phyloP scores from a whole-genome alignment of 1,140 invertebrate genomes.

The Meloidogyne exigua region DNA sequence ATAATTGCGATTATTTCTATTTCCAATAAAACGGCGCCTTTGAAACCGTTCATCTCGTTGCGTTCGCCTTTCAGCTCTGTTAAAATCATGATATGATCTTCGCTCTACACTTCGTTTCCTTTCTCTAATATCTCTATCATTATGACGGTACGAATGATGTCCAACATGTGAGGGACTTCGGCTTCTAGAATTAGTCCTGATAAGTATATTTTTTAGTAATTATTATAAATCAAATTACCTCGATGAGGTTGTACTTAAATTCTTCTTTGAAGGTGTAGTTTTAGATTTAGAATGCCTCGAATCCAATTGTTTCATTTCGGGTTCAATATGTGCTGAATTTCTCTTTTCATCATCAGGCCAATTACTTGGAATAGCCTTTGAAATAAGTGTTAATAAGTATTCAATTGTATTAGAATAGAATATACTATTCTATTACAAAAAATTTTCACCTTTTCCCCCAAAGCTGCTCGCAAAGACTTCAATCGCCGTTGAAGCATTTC shows the following conservation, averaged over 20 bases:
- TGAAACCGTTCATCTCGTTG: neutral
- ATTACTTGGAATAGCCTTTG: neutral
- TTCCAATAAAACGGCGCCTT: neutral
- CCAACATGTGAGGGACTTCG: neutral
- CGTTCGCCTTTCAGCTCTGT: constrained; percentile 3
- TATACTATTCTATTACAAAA: neutral
- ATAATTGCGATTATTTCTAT: neutral
- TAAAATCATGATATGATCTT: neutral
- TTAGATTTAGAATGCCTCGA: neutral
- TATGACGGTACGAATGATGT: neutral
- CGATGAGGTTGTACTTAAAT: neutral
- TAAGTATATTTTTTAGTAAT: neutral
- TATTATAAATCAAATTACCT: neutral
- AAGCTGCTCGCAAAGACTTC: neutral
- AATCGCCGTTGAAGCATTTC: neutral
- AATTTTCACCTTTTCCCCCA: neutral
- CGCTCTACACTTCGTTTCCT: neutral
- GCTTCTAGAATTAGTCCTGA: neutral
- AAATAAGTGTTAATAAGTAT: neutral
- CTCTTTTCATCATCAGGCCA: neutral
- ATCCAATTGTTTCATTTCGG: neutral
- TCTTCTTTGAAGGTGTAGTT: neutral
- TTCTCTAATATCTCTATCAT: neutral
- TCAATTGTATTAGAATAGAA: no score
- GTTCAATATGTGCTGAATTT: neutral